Percentiles rank a stretch among this genome's conserved stretches.
Evolutionary conservation across 2,113 vertebrate genomes (phyloP).

Genomic region (Nibea coibor): DNA sequence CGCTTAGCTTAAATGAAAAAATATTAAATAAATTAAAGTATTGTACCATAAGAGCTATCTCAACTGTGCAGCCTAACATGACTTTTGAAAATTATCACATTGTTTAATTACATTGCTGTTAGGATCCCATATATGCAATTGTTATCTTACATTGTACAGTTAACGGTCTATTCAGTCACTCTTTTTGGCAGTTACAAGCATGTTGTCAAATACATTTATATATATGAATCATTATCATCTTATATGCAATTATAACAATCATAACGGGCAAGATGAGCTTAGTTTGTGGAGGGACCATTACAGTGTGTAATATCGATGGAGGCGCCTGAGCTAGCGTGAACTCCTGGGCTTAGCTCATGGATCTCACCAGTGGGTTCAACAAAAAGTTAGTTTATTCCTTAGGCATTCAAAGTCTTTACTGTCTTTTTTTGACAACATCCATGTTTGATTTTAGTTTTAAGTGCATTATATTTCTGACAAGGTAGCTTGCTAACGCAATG

Average conservation of each 20-base stretch:
- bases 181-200: slow-evolving; percentile 3
- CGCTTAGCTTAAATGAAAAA: neutral
- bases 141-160: slow-evolving; percentile 10
- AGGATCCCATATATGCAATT: slow-evolving; percentile 25
- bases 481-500: neutral
- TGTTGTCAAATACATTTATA: neutral
- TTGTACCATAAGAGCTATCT: slow-evolving; percentile 41
- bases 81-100: neutral
- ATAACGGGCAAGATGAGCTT: neutral
- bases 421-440: neutral
- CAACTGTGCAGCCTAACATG: slow-evolving; percentile 4
- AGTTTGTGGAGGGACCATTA: neutral
- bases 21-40: neutral
- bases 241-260: slow-evolving; percentile 27
- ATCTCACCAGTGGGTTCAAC: neutral
- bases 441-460: neutral
- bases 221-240: neutral
- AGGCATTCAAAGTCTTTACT: neutral
- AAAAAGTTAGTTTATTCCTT: neutral
- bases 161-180: slow-evolving; percentile 47
- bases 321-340: neutral
- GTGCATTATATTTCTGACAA: slow-evolving; percentile 1
- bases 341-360: neutral
- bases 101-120: slow-evolving; percentile 18
- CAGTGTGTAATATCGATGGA: neutral